A percentile compares a stretch with the other conserved stretches of the same genome.
These are phyloP conservation scores for Dysidea cf. avara DNA, from an alignment of 37 sponge, comb jelly and placozoan genomes.

Conservation along the genomic window DNA sequence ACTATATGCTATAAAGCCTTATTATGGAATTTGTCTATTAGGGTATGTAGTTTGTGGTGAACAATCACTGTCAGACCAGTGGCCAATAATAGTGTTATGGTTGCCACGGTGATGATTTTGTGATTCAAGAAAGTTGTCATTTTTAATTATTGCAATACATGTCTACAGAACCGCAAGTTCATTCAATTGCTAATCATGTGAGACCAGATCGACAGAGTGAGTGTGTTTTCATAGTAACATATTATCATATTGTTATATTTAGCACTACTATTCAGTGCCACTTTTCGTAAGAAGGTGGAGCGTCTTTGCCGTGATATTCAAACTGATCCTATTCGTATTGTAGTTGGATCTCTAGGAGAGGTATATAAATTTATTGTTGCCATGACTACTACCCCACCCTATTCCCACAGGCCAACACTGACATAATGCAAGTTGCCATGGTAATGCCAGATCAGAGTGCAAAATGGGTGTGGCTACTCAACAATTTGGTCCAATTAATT, in stretches of 20 bases:
- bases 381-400: no score
- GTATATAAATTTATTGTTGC: no score
- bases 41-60: no score
- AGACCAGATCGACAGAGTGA: constrained; percentile 92
- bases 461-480: constrained; percentile 89
- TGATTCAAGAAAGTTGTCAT: no score
- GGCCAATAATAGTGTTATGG: no score
- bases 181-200: constrained; percentile 87
- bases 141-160: neutral
- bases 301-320: constrained; percentile 82
- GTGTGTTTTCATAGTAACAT: constrained; percentile 4
- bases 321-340: constrained; percentile 85
- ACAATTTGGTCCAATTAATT: constrained; percentile 80
- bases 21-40: no score
- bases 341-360: constrained; percentile 90
- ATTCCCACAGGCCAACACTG: constrained; percentile 95
- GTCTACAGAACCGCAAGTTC: constrained; percentile 79
- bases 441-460: constrained; percentile 65
- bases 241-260: neutral
- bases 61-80: no score
- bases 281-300: constrained; percentile 93
- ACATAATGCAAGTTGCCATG: constrained; percentile 86
- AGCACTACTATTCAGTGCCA: constrained; percentile 97
- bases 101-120: no score
- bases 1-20: no score